A percentile compares a stretch with the other conserved stretches of the same genome.
Evolutionary conservation across 2,113 vertebrate genomes (phyloP).

Genomic region (Panthera tigris): DNA sequence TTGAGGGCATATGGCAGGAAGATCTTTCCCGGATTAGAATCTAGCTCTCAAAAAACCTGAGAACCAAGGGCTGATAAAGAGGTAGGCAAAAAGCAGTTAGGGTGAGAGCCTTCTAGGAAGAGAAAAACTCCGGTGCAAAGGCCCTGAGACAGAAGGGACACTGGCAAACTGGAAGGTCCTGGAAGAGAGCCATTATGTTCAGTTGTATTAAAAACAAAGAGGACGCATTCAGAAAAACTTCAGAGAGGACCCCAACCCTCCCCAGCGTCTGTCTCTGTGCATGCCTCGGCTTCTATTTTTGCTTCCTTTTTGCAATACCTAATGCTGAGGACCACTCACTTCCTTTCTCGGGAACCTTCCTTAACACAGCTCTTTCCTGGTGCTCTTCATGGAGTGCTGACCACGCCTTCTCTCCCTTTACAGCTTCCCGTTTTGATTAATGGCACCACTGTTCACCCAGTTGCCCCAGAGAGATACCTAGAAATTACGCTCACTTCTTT

Average conservation of each 20-base stretch:
- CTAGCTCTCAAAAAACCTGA: not conserved
- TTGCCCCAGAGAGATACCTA: not conserved
- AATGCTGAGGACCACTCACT: fast-evolving
- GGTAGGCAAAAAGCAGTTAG: not conserved
- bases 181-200: not conserved
- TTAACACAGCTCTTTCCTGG: not conserved
- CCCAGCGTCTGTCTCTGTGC: not conserved
- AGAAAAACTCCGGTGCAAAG: not conserved
- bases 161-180: not conserved
- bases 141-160: not conserved
- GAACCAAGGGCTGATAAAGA: not conserved
- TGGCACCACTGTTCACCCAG: no score
- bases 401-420: not conserved
- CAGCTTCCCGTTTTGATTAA: not conserved
- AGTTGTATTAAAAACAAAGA: not conserved
- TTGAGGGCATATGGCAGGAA: not conserved
- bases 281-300: not conserved
- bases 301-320: not conserved
- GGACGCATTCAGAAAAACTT: not conserved
- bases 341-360: not conserved
- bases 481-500: not conserved
- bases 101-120: not conserved
- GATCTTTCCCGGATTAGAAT: not conserved
- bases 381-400: not conserved
- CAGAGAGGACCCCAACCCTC: not conserved